Base-by-base conservation (phyloP, 1,140 invertebrate genomes). In the Dendroctonus ponderosae region DNA sequence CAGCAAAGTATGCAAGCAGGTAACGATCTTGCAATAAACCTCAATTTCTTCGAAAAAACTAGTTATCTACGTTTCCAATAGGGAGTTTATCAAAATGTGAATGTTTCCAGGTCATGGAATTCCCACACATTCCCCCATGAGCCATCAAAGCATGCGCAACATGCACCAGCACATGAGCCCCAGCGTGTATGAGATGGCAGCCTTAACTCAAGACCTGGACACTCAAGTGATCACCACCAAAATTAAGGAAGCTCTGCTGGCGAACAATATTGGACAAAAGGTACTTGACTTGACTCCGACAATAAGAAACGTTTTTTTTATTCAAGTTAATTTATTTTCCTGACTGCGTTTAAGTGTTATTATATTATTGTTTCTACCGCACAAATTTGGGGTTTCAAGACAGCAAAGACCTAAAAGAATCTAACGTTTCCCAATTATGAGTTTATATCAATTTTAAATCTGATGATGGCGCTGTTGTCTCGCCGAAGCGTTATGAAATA, bases 181-280 rank as follows among this genome's bases (percentile, higher is more conserved):
- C 1, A 92, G 90, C 70, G 93, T 96, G 0, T 97, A 96, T 78
- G 96, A 98, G 80, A 96, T 98, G 90, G 94, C 95, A 5, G 95
- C 96, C 4, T 83, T 98, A 6, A 97, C 96, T 0, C 93, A 95
- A 72, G 96, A 98, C 76, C 84, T 99, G 39, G 96, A 99, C 77
- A 98, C 97, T 0, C 93, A 98, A 78, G 89, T 90, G 5, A 95
- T 98, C 67, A 98, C 96, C 0, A 97, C 94, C 0, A 94, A 95
- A 78, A 97, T 98, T 75, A 99, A 98, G 78, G 96, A 98, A 79
- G 93, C 96, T 0, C 82, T 98, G 0, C 82, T 98, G 43, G 95
- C 96, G 7, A 97, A 98, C 75, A 98, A 98, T 75, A 96, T 98
- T 72, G 96, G 96, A 1, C 97, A 99, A 81, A 98, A 98, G 82